Evolutionary conservation across 2,888 invertebrate genomes (phyloP), one percentile per base, ranked within the genome.

Genomic region (Pterostichus niger): DNA sequence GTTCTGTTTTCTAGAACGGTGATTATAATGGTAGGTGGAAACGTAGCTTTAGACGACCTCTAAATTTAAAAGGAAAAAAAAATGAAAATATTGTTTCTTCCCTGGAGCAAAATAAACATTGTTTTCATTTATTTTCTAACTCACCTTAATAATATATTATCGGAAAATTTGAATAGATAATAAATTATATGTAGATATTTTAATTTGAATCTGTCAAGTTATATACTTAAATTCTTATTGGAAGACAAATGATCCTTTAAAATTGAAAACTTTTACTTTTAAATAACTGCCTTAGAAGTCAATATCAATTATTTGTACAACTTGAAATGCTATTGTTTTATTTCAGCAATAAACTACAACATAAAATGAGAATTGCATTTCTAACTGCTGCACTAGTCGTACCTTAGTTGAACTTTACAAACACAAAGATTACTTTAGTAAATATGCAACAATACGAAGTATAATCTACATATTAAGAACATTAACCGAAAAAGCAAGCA

Each of bases 401-500:
- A 40, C 40, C 40, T 6, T 40, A 40, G 54, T 54, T 54, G 54
- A 54, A 54, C 54, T 54, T 17, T 15, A 17, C 31, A 59, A 59
- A 59, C 31, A 31, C 24, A 59, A 59, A 59, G 31, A 31, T 33
- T 59, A 59, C 24, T 11, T 24, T 24, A 7, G 52, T 13, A 13
- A 24, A 31, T 64, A n/a, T 64, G 64, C 64, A 64, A 64, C 35
- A 33, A 13, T 64, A 40, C 64, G n/a, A 13, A 64, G 40, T 40
- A 4, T 33, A 64, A 64, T 64, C 64, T 64, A 40, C 64, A 64
- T 64, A 64, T 64, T 64, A 64, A 13, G 64, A n/a, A 64, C 64
- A 64, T 64, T 64, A 64, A 49, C 75, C 31, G 33, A 75, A 75
- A 68, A 40, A 75, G 75, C 33, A 75, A 52, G 52, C 31, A 52